Base-by-base conservation (phyloP, 2,797 vertebrate genomes). In the Heteromormyrus szaboi region DNA sequence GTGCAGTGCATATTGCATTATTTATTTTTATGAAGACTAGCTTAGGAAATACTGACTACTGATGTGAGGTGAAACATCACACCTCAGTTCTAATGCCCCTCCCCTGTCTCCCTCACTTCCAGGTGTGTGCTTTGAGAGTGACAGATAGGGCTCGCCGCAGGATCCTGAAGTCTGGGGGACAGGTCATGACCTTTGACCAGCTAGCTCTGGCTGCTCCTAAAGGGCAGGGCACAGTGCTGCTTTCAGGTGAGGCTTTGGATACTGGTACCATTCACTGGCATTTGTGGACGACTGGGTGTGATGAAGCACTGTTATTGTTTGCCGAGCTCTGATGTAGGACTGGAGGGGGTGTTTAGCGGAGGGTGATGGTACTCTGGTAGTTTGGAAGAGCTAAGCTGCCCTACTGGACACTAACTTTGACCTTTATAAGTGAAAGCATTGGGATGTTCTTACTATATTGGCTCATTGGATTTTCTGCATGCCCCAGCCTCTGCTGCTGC, bases 101-200 rank as follows among this genome's bases (percentile, higher is more conserved):
- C 17, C 7, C 68, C 68, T 1, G 2, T 79, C 37, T 79, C 41
- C 51, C 29, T n/a, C 2, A 1, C 25, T 41, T 29, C 3, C 51
- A 86, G 98, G 95, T 99, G 25, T 98, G 98, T 0, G 97, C 98
- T 0, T 94, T 98, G 54, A 95, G 92, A 9, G 96, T 99, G 1
- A 97, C 96, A 0, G 95, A 96, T 37, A 95, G 96, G 0, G 97
- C 97, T 46, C 96, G 97, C 7, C 95, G 92, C 89, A 96, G 97
- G 79, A 97, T 99, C 93, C 93, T 98, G 88, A 97, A 97, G 91
- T 92, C 97, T 0, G 97, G 97, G 0, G 98, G 98, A 87, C 93
- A 98, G 92, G 96, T 98, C 90, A 95, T 99, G 92, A 99, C 98
- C 88, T 97, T 98, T 33, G 98, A 98, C 93, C 98, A 99, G 94